Evolutionary conservation across 2,888 invertebrate genomes (phyloP), one percentile per base, ranked within the genome.

Genomic region (Drosophila nr. fundita): DNA sequence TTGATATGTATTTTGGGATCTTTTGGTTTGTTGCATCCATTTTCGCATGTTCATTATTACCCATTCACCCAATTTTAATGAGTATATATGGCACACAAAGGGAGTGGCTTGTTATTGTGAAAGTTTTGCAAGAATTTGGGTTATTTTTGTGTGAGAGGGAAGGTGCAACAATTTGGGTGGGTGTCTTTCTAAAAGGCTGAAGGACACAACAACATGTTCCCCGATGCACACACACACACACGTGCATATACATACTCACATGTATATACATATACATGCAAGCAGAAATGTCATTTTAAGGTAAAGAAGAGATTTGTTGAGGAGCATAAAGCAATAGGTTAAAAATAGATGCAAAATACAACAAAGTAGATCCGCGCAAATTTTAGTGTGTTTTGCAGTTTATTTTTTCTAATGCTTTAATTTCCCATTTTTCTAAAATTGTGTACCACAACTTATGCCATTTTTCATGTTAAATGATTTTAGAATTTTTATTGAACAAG

Each of bases 101-200:
- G 64, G 29, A 53, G 65, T 54, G 60, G 32, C 65, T 82, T 68
- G 68, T 68, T 77, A 60, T 76, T 76, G 69, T 70, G 60, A 69
- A 84, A 87, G 83, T 84, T 87, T 73, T 74, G 80, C 76, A 84
- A 87, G 88, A 80, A 80, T 83, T 87, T 82, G 49, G 58, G 59
- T 42, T 70, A 55, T 67, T 48, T 42, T 40, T 27, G 57, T 57
- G 50, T n/a, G 38, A 38, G 40, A 15, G 49, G 15, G 54, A 45
- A 61, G 66, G 52, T 62, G 40, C 30, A 48, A 45, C 45, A 64
- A 58, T 67, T 67, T 65, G 40, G 63, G 32, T 21, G 61, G 54
- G 30, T n/a, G 24, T 61, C 54, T 61, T 32, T 61, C 30, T 24
- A 24, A 36, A 63, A 30, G 30, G 21, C 36, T 29, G 36, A 63